Evolutionary conservation across 2,113 vertebrate species (phyloP).

Genomic region (Stigmatopora argus): DNA sequence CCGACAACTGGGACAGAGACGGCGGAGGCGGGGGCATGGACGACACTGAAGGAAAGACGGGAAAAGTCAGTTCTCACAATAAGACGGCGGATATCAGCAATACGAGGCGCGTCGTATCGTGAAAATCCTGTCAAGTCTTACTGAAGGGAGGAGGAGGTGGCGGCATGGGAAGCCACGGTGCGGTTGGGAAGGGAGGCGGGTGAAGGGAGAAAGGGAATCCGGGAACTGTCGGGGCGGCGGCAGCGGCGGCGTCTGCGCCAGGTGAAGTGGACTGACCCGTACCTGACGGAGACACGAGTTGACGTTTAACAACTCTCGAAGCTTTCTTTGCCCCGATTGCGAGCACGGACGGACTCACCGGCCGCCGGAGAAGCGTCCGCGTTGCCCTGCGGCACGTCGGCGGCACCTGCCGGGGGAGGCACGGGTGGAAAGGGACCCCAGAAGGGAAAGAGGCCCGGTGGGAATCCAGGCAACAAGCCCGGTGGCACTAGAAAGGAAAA

Average conservation of each 20-base stretch:
- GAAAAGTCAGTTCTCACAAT: neutral
- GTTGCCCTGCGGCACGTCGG: conserved; percentile 51
- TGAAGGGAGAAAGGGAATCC: conserved; percentile 80
- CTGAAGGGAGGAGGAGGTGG: conserved; percentile 85
- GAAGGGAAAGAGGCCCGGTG: conserved; percentile 86
- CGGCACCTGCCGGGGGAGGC: conserved; percentile 53
- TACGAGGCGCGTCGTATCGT: too few relatives aligned
- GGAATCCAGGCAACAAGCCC: conserved; percentile 86
- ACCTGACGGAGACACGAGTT: conserved; percentile 34
- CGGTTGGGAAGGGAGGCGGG: conserved; percentile 74
- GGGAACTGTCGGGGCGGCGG: conserved; percentile 53
- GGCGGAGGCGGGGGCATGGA: conserved; percentile 88
- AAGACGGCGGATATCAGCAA: too few relatives aligned
- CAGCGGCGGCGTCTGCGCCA: conserved; percentile 33
- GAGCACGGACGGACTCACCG: conserved; percentile 41
- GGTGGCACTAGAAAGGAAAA: conserved; percentile 71
- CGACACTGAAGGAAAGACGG: conserved; percentile 69
- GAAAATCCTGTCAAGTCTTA: conserved; percentile 38
- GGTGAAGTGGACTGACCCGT: conserved; percentile 50
- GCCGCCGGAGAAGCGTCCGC: conserved; percentile 53
- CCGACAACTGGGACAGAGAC: conserved; percentile 81
- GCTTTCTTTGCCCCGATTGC: neutral
- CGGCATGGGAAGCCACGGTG: conserved; percentile 85
- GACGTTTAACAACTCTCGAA: neutral
- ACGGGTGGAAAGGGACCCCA: conserved; percentile 89